Conservation (phyloP, 1,140 invertebrate species). For the Drosophila jambulina region DNA sequence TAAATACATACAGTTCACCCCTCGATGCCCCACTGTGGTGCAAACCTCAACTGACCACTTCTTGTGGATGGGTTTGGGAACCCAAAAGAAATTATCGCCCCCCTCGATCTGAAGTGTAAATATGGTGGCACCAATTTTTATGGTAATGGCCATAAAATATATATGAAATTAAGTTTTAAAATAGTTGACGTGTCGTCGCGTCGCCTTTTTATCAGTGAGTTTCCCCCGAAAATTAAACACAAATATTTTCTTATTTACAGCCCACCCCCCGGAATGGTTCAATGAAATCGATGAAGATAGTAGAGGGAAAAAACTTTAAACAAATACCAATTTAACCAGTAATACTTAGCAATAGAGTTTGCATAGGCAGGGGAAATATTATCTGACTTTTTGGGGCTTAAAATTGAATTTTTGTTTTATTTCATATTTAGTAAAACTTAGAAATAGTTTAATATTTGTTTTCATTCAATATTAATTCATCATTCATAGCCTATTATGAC, state of each 20-base stretch:
- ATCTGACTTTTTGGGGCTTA: neutral
- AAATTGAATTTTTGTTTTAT: no score
- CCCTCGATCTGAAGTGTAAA: slow-evolving; percentile 40
- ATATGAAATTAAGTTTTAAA: slow-evolving; percentile 63
- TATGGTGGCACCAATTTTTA: slow-evolving; percentile 46
- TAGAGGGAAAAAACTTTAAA: neutral
- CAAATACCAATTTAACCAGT: neutral
- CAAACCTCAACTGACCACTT: slow-evolving; percentile 12
- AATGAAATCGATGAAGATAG: slow-evolving; percentile 36
- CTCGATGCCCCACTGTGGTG: slow-evolving; percentile 3
- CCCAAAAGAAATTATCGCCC: slow-evolving; percentile 23
- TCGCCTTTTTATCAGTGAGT: slow-evolving; percentile 45
- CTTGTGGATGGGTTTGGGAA: neutral
- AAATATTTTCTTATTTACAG: slow-evolving; percentile 50
- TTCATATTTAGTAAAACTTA: neutral
- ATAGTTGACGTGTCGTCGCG: slow-evolving; percentile 46
- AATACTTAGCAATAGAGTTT: neutral
- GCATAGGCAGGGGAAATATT: neutral
- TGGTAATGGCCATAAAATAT: slow-evolving; percentile 74
- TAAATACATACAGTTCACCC: neutral
- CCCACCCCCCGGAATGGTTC: slow-evolving; percentile 9
- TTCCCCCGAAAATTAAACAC: slow-evolving; percentile 36
- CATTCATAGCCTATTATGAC: no score
- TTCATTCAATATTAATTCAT: no score
- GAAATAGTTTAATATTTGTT: neutral